Evolutionary conservation across 1,140 invertebrate species (phyloP).

Genomic region (Orussus abietinus): DNA sequence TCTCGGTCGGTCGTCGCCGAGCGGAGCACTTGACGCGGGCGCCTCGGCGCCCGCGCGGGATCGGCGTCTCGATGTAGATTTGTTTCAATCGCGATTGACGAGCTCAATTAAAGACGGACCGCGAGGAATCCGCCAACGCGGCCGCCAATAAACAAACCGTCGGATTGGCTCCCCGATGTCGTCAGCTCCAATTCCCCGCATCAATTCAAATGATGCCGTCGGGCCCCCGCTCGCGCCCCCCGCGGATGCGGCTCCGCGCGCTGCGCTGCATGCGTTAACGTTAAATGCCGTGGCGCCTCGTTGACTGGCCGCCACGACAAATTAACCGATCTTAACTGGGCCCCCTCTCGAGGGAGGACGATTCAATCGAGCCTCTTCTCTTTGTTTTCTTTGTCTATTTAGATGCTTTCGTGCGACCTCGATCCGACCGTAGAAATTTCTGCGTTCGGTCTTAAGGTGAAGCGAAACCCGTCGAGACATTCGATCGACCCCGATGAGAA

Average conservation of each 20-base stretch:
- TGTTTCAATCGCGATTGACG: constrained; percentile 35
- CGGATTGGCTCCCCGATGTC: constrained; percentile 38
- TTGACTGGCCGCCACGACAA: constrained; percentile 43
- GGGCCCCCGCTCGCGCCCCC: constrained; percentile 22
- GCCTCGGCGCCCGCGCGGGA: no score
- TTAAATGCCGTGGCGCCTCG: constrained; percentile 49
- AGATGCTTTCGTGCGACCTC: no score
- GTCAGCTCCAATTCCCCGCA: constrained; percentile 42
- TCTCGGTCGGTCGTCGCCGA: no score
- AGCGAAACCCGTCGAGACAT: constrained; percentile 11
- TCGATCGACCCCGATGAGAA: no score
- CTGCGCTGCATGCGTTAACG: constrained; percentile 35
- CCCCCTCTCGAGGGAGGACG: no score
- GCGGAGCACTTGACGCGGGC: no score
- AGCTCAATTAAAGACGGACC: constrained; percentile 36
- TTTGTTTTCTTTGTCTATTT: no score
- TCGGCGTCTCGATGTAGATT: no score
- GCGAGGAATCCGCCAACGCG: constrained; percentile 40
- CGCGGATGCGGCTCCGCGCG: constrained; percentile 13
- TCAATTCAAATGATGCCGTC: constrained; percentile 42
- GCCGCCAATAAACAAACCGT: constrained; percentile 40
- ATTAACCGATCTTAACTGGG: constrained; percentile 47
- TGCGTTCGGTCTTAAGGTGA: constrained; percentile 1
- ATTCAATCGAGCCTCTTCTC: no score
- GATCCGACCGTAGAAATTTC: no score